These are phyloP conservation scores for Brachionus paranguensis DNA, from an alignment of 1,140 invertebrate species.

Conservation along the genomic window DNA sequence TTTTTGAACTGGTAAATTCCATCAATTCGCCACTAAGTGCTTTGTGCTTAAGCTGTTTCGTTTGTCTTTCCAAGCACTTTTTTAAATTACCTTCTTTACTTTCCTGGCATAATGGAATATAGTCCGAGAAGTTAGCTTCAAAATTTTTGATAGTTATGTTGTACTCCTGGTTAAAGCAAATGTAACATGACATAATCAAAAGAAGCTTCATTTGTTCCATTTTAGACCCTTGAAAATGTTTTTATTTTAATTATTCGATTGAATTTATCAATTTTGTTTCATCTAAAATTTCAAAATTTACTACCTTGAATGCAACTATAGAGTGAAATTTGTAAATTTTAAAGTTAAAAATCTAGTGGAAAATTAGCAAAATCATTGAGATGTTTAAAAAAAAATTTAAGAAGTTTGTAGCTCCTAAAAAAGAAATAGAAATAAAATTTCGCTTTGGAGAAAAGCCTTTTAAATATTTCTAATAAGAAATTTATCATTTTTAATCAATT, in stretches of 20 bases:
- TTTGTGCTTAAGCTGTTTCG: background rate
- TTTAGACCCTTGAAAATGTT: background rate
- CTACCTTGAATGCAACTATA: too few species aligned
- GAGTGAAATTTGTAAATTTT: too few species aligned
- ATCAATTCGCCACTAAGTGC: background rate
- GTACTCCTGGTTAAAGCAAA: background rate
- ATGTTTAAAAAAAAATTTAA: too few species aligned
- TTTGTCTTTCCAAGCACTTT: background rate
- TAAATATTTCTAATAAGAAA: too few species aligned
- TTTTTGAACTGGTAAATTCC: background rate
- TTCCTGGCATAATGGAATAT: background rate
- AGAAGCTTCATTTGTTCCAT: constrained; percentile 2
- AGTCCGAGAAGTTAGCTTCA: background rate
- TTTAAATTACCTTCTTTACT: background rate
- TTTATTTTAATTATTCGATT: background rate
- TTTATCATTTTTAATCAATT: background rate
- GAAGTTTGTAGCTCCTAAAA: too few species aligned
- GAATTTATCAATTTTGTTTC: background rate
- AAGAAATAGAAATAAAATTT: too few species aligned
- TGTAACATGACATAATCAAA: background rate
- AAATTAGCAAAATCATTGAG: too few species aligned
- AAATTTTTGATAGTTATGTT: constrained; percentile 11
- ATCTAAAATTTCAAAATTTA: background rate
- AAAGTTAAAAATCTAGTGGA: too few species aligned
- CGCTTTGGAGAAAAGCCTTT: too few species aligned